phyloP scores from a whole-genome alignment of 2,113 vertebrate species.

The Oceanodroma tethys region DNA sequence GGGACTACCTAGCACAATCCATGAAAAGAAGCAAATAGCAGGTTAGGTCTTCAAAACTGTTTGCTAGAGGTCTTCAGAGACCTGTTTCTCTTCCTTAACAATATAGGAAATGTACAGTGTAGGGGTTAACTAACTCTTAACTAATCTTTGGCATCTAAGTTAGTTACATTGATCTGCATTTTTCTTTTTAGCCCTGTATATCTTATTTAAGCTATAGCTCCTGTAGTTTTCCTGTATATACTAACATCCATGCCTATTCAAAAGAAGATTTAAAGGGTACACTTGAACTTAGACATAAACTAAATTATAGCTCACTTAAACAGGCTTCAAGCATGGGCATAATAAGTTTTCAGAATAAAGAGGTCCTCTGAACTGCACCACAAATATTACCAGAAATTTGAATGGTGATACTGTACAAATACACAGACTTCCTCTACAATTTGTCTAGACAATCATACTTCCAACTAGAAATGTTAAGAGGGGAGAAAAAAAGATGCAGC shows the following conservation, averaged over 20 bases:
- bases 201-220: background rate
- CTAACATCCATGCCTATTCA: background rate
- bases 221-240: background rate
- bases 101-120: background rate
- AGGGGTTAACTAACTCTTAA: background rate
- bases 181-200: background rate
- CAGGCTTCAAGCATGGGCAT: background rate
- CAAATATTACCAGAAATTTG: background rate
- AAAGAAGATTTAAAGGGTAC: background rate
- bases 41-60: background rate
- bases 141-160: background rate
- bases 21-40: background rate
- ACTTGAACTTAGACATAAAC: background rate
- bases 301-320: background rate
- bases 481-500: background rate
- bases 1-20: background rate
- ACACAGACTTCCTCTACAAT: background rate
- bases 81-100: background rate
- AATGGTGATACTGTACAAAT: background rate
- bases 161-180: background rate
- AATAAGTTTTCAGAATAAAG: background rate
- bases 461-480: background rate
- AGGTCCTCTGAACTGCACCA: background rate
- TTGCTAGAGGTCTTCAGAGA: background rate
- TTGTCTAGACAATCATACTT: background rate